Percentiles rank a stretch among this genome's conserved stretches.
Evolutionary conservation across 2,888 invertebrate species (phyloP).

Genomic region (Troides helena): DNA sequence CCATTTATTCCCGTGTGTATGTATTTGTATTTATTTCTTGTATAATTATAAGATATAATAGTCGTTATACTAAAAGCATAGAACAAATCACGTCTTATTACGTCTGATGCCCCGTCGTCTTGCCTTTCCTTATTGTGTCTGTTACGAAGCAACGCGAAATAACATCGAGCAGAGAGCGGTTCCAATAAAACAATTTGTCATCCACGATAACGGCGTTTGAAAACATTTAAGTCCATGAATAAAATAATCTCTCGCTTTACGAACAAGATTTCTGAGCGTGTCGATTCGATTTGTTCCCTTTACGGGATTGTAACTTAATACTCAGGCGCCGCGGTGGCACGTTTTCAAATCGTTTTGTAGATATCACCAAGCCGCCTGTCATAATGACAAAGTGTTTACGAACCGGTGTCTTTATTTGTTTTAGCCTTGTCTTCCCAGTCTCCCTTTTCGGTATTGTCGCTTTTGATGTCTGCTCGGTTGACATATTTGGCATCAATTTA

Average conservation of each 20-base stretch:
- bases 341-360: slow-evolving; percentile 50
- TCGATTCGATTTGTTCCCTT: slow-evolving; percentile 57
- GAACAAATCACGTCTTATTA: background rate
- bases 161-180: slow-evolving; percentile 16
- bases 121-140: background rate
- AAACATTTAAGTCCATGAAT: slow-evolving; percentile 57
- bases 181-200: slow-evolving; percentile 53
- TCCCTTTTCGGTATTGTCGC: slow-evolving; percentile 27
- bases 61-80: background rate
- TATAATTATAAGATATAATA: background rate
- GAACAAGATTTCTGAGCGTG: slow-evolving; percentile 52
- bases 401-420: slow-evolving; percentile 43
- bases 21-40: too few species aligned
- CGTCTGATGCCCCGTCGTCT: background rate
- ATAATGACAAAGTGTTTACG: slow-evolving; percentile 61
- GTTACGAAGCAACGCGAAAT: slow-evolving; percentile 18
- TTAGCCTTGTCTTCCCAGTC: slow-evolving; percentile 32
- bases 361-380: slow-evolving; percentile 56
- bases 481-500: slow-evolving; percentile 25
- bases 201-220: slow-evolving; percentile 54
- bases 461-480: slow-evolving; percentile 28
- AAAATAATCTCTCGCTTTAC: slow-evolving; percentile 54
- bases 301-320: slow-evolving; percentile 62
- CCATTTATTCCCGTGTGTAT: too few species aligned
- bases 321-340: slow-evolving; percentile 56